These are phyloP conservation scores for Prionailurus bengalensis DNA, from an alignment of 2,113 vertebrate species.

Conservation along the genomic window DNA sequence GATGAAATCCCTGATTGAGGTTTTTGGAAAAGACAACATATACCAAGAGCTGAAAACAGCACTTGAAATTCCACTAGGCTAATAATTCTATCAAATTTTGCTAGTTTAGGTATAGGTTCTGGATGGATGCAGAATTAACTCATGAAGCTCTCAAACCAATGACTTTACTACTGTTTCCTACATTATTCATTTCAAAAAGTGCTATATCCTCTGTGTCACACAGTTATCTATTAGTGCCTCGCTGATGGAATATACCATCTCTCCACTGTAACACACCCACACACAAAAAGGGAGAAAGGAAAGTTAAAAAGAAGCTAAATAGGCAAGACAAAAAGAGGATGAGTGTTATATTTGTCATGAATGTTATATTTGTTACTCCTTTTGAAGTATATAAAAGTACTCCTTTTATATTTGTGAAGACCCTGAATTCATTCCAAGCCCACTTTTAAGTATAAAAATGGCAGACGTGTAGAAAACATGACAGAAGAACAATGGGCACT, in stretches of 20 bases:
- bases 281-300: not conserved
- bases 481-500: not conserved
- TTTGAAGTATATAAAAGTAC: not conserved
- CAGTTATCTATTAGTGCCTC: not conserved
- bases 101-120: constrained; percentile 28
- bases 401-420: not conserved
- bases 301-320: constrained; percentile 16
- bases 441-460: not conserved
- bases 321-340: not conserved
- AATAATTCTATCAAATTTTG: not conserved
- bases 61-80: constrained; percentile 41
- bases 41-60: constrained; percentile 48
- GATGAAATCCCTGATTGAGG: constrained; percentile 8
- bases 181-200: constrained; percentile 7
- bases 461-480: not conserved
- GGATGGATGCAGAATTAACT: constrained; percentile 7
- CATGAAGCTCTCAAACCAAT: constrained; percentile 24
- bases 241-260: not conserved
- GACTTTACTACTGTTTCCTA: constrained; percentile 26
- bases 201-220: not conserved
- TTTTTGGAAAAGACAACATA: constrained; percentile 65
- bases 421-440: constrained; percentile 18
- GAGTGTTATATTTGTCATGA: not conserved
- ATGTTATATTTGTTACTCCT: not conserved
- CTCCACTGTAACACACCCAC: not conserved